A percentile compares a stretch with the other conserved stretches of the same genome.
phyloP scores from a whole-genome alignment of 2,113 vertebrate species.

The Myodes glareolus region DNA sequence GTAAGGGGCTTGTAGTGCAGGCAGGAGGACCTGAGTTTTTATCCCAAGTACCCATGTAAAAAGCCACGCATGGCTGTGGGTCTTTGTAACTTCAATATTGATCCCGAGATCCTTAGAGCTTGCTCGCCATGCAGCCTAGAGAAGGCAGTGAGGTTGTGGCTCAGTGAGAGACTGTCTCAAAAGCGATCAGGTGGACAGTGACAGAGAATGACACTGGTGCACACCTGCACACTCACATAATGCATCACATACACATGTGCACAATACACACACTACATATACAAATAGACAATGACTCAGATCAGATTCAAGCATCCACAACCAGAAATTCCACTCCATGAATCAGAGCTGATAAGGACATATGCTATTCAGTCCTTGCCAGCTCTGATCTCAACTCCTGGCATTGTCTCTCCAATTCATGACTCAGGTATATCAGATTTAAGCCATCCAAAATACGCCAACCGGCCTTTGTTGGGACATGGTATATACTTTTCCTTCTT shows the following conservation, averaged over 20 bases:
- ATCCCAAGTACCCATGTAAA: background rate
- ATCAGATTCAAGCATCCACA: background rate
- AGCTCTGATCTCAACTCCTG: background rate
- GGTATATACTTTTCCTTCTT: background rate
- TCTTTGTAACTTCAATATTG: background rate
- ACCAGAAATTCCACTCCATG: fast-evolving
- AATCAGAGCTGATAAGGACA: fast-evolving
- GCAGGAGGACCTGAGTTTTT: background rate
- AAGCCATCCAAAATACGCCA: background rate
- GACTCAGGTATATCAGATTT: fast-evolving
- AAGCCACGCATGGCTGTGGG: background rate
- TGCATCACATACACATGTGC: background rate
- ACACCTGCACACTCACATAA: background rate
- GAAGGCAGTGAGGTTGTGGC: background rate
- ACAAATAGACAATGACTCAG: background rate
- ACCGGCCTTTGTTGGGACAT: background rate
- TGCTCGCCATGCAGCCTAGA: background rate
- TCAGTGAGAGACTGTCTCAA: background rate
- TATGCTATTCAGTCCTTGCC: fast-evolving
- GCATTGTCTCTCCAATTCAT: fast-evolving
- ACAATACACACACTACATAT: background rate
- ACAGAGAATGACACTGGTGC: background rate
- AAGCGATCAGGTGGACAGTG: background rate
- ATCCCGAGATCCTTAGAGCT: background rate
- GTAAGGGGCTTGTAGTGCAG: background rate